A percentile compares a stretch with the other conserved stretches of the same genome.
phyloP scores from a whole-genome alignment of 53 echinoderm and acorn worm genomes.

The Echinometra lucunter region DNA sequence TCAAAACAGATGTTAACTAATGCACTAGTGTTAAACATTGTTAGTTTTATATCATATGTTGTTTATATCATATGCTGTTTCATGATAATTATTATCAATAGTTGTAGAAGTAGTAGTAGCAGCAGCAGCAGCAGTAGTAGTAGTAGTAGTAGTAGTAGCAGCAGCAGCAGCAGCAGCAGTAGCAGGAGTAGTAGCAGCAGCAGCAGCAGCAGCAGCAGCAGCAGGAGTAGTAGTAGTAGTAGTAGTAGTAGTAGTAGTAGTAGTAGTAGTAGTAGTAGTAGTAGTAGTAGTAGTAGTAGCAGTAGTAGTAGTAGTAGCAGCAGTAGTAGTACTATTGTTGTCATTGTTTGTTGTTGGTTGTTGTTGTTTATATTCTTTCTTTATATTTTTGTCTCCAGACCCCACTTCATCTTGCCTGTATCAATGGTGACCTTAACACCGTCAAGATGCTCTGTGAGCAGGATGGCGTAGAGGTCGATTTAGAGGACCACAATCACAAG shows the following conservation, averaged over 20 bases:
- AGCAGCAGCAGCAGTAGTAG: not conserved
- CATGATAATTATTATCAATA: too few relatives aligned
- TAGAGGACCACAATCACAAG: conserved; percentile 94
- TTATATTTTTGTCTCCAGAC: conserved; percentile 72
- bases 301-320: not conserved
- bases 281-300: conserved; percentile 34
- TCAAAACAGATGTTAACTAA: too few relatives aligned
- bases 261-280: conserved; percentile 35
- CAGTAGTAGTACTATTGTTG: not conserved
- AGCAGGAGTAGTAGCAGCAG: too few relatives aligned
- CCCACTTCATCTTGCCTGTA: conserved; percentile 91
- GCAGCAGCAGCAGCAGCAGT: conserved; percentile 11
- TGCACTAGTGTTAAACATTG: too few relatives aligned
- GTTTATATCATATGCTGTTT: too few relatives aligned
- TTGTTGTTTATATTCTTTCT: not conserved
- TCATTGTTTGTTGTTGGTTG: too few relatives aligned
- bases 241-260: conserved; percentile 23
- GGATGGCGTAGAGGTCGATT: conserved; percentile 93
- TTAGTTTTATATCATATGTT: too few relatives aligned
- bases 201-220: too few relatives aligned
- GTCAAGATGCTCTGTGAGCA: conserved; percentile 93
- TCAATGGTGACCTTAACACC: conserved; percentile 95
- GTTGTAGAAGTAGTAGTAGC: not conserved
- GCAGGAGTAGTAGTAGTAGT: conserved; percentile 20
- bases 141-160: conserved; percentile 29